phyloP scores from a whole-genome alignment of 2,797 vertebrate genomes.

The Aselliscus stoliczkanus region DNA sequence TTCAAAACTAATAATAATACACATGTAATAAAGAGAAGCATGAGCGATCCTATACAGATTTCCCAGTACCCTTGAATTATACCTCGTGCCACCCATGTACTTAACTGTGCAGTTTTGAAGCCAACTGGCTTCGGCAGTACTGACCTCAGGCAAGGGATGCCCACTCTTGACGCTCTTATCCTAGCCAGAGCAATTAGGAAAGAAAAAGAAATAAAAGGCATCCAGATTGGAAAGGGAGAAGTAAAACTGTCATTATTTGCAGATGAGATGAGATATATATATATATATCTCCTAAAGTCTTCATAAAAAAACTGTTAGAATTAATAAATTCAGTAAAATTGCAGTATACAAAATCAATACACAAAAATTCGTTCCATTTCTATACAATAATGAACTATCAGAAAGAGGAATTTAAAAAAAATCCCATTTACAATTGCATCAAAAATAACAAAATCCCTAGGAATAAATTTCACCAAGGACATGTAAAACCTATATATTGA shows the following conservation, averaged over 20 bases:
- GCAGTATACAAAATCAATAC: not conserved
- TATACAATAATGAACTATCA: not conserved
- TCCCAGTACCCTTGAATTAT: slow-evolving; percentile 30
- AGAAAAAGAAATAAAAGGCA: no score
- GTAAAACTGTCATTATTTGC: no score
- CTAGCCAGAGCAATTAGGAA: no score
- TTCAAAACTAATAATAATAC: slow-evolving; percentile 5
- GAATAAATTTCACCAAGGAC: no score
- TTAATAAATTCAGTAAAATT: not conserved
- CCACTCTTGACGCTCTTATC: no score
- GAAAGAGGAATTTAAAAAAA: not conserved
- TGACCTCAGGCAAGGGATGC: not conserved
- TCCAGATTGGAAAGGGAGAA: no score
- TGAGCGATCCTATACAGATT: not conserved
- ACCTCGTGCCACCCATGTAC: slow-evolving; percentile 21
- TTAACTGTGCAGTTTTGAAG: slow-evolving; percentile 43
- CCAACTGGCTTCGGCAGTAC: not conserved
- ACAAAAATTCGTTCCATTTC: not conserved
- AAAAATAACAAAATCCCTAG: no score
- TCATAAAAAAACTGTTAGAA: not conserved
- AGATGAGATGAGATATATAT: no score
- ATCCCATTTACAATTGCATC: no score
- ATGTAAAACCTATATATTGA: no score
- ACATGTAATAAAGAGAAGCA: not conserved
- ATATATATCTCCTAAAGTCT: not conserved